Percentiles rank a stretch among this genome's conserved stretches.
phyloP scores from a whole-genome alignment of 2,888 invertebrate species.

The Tinea semifulvella region DNA sequence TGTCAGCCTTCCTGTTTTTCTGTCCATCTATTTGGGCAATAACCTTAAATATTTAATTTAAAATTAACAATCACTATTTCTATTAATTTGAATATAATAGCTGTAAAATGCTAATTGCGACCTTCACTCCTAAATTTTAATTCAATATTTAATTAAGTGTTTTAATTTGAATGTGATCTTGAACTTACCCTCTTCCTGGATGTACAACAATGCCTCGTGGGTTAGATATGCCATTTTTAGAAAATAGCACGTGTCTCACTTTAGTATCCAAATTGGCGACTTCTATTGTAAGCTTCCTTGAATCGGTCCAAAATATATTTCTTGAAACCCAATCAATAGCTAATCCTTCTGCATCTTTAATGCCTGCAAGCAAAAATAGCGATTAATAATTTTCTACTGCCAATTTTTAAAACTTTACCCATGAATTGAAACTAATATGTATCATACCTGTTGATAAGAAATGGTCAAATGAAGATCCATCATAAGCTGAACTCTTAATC shows the following conservation, averaged over 20 bases:
- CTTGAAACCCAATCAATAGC: slow-evolving; percentile 93
- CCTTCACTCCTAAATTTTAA: background rate
- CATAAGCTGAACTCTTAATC: slow-evolving; percentile 78
- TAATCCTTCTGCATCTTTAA: slow-evolving; percentile 92
- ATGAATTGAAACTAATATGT: background rate
- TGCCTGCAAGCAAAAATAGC: slow-evolving; percentile 62
- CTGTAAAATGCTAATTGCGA: slow-evolving; percentile 7
- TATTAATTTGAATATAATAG: slow-evolving; percentile 5
- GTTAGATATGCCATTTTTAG: slow-evolving; percentile 78
- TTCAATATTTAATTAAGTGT: slow-evolving; percentile 3
- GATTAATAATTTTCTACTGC: slow-evolving; percentile 2
- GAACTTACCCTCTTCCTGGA: slow-evolving; percentile 80
- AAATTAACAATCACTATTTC: background rate
- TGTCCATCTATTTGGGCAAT: too few species aligned
- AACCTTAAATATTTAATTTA: slow-evolving; percentile 3
- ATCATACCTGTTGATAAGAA: slow-evolving; percentile 54
- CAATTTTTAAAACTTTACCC: background rate
- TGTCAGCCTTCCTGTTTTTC: too few species aligned
- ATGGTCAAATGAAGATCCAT: slow-evolving; percentile 74
- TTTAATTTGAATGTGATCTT: background rate
- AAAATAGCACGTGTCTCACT: slow-evolving; percentile 77
- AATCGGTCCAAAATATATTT: slow-evolving; percentile 97
- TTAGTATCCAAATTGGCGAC: slow-evolving; percentile 86
- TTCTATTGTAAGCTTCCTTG: slow-evolving; percentile 86
- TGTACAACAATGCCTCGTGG: slow-evolving; percentile 96